Evolutionary conservation across 2,113 vertebrate species (phyloP), one percentile per base, ranked within the genome.

Genomic region (Vulpes ferrilata): DNA sequence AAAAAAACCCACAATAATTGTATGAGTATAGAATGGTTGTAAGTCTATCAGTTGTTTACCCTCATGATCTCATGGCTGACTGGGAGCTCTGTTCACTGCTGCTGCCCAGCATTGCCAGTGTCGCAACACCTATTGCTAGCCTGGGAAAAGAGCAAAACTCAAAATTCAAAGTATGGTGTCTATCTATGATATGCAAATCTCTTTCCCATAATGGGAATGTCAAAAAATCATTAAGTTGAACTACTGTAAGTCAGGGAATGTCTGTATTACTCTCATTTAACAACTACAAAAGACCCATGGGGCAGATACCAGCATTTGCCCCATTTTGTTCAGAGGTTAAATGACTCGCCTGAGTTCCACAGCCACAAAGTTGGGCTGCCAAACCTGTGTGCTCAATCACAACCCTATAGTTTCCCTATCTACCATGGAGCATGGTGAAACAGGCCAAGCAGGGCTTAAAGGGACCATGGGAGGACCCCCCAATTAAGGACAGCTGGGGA

Each of bases 251-350:
- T 79, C 51, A 32, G 30, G 76, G 76, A 19, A 27, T 32, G 3
- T 53, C 76, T 78, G 22, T n/a, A 48, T 65, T 53, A 48, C 84
- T 86, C 51, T 94, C 53, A 51, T 64, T 93, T 59, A 89, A 74
- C 25, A 48, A 57, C 12, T 48, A 67, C 90, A 93, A 38, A 90
- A 81, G 22, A 60, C 55, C 55, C 51, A 64, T 3, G 16, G 27
- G 43, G 25, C 48, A 88, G 67, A 59, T 12, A 76, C 3, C 17
- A 53, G 64, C 43, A 17, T 69, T 83, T 64, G 25, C 38, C 48
- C 48, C 79, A 81, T 48, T 88, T 95, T 64, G 59, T 89, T 57
- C 8, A 94, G 23, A 95, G 17, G 79, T 64, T 82, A 62, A 71
- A 73, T 73, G 19, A 84, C 25, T 51, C 17, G 4, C 23, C 51